phyloP scores from a whole-genome alignment of 2,797 vertebrate genomes.

The Eupleurogrammus muticus region DNA sequence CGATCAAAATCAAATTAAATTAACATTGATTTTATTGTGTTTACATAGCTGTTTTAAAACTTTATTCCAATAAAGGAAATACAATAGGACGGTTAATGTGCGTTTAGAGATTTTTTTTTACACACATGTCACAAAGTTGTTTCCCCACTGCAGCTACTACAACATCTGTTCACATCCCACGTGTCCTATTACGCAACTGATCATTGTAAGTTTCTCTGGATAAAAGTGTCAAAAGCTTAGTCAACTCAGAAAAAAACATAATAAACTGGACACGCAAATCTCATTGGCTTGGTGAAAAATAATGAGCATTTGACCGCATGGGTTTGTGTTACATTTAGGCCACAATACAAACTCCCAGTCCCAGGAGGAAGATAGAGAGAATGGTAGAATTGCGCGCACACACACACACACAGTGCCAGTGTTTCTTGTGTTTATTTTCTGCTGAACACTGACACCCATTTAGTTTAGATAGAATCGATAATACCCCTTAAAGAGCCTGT shows the following conservation, averaged over 20 bases:
- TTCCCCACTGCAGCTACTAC: no score
- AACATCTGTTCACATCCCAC: no score
- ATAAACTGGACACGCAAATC: background rate
- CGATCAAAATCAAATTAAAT: no score
- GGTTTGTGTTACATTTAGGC: conserved; percentile 14
- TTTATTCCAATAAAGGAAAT: no score
- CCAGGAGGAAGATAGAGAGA: conserved; percentile 11
- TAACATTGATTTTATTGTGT: no score
- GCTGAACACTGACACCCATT: conserved; percentile 67
- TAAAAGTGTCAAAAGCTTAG: conserved; percentile 1
- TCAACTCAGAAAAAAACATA: no score
- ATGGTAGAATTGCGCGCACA: conserved; percentile 4
- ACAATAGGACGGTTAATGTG: no score
- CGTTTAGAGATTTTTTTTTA: no score
- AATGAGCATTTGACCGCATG: background rate
- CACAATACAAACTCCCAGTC: conserved; percentile 1
- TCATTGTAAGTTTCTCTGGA: background rate
- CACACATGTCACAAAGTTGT: no score
- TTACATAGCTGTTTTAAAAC: no score
- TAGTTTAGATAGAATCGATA: conserved; percentile 79
- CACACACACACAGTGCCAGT: conserved; percentile 32
- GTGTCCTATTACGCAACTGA: background rate
- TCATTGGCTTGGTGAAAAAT: background rate
- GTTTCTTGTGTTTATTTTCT: conserved; percentile 52
- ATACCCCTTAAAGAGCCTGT: conserved; percentile 68